These are phyloP conservation scores for Trachelus tabidus DNA, from an alignment of 2,888 invertebrate genomes.

Conservation along the genomic window DNA sequence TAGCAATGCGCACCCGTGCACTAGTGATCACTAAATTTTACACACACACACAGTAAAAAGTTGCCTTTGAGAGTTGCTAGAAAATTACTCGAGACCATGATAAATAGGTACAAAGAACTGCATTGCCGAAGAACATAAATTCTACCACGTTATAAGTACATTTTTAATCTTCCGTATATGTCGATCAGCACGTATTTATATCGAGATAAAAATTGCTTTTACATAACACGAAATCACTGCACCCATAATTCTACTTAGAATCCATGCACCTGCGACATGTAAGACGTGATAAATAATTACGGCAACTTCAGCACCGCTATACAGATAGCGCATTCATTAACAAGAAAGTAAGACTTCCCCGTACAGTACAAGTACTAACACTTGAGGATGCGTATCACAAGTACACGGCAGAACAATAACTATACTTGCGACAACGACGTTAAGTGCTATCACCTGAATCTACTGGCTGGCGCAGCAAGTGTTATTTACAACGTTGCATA, in stretches of 20 bases:
- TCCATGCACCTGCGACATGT: not conserved
- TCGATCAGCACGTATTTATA: not conserved
- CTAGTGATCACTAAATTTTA: not conserved
- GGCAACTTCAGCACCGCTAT: not conserved
- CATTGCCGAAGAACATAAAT: not conserved
- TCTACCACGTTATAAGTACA: not conserved
- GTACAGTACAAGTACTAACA: not conserved
- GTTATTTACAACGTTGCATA: not conserved
- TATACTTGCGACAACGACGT: not conserved
- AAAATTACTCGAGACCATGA: not conserved
- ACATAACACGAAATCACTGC: not conserved
- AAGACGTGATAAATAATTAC: not conserved
- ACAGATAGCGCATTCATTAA: not conserved
- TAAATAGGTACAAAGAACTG: not conserved
- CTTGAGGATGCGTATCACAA: not conserved
- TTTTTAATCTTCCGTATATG: not conserved
- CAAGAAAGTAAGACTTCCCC: not conserved
- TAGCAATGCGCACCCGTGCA: not conserved
- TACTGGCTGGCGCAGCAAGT: not conserved
- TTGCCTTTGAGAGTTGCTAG: not conserved
- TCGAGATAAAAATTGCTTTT: not conserved
- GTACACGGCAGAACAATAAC: not conserved
- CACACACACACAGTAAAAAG: not conserved
- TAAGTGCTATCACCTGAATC: slow-evolving; percentile 2
- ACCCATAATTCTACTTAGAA: no score